phyloP scores from a whole-genome alignment of 2,113 vertebrate genomes.

The Melanotaenia duboulayi region DNA sequence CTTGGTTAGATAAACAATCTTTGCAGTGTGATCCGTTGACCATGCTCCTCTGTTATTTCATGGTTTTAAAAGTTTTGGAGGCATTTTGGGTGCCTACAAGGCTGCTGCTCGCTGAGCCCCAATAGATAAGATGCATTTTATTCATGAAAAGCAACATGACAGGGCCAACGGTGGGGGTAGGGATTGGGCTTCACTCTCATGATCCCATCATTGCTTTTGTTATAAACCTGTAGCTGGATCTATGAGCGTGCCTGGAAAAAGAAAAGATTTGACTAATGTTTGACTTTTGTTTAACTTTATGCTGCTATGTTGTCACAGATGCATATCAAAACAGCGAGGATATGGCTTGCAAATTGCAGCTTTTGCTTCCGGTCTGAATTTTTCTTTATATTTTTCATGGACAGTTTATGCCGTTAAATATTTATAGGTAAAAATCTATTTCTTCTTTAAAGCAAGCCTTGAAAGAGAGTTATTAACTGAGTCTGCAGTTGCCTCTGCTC shows the following conservation, averaged over 20 bases:
- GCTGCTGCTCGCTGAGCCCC: too few relatives aligned
- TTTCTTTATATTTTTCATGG: neutral
- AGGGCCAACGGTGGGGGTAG: too few relatives aligned
- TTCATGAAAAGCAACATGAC: too few relatives aligned
- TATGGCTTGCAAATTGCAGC: conserved; percentile 4
- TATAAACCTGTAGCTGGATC: neutral
- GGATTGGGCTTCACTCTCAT: too few relatives aligned
- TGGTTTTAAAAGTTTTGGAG: too few relatives aligned
- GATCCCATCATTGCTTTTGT: conserved; percentile 1
- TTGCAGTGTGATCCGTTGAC: too few relatives aligned
- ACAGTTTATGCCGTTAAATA: conserved; percentile 45
- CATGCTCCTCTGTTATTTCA: too few relatives aligned
- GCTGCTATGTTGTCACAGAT: neutral
- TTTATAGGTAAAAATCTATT: conserved; percentile 28
- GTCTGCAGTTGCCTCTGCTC: conserved; percentile 1
- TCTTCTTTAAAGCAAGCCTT: conserved; percentile 23
- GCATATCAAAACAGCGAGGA: conserved; percentile 5
- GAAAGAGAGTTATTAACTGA: conserved; percentile 15
- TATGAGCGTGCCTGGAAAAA: neutral
- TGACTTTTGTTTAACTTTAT: conserved; percentile 10
- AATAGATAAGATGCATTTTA: too few relatives aligned
- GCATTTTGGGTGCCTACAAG: too few relatives aligned
- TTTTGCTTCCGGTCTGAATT: conserved; percentile 24
- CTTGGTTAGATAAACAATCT: too few relatives aligned
- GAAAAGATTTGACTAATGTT: conserved; percentile 15